Percentiles rank a stretch among this genome's conserved stretches.
Evolutionary conservation across 2,113 vertebrate species (phyloP).

Genomic region (Planiliza haematocheilus): DNA sequence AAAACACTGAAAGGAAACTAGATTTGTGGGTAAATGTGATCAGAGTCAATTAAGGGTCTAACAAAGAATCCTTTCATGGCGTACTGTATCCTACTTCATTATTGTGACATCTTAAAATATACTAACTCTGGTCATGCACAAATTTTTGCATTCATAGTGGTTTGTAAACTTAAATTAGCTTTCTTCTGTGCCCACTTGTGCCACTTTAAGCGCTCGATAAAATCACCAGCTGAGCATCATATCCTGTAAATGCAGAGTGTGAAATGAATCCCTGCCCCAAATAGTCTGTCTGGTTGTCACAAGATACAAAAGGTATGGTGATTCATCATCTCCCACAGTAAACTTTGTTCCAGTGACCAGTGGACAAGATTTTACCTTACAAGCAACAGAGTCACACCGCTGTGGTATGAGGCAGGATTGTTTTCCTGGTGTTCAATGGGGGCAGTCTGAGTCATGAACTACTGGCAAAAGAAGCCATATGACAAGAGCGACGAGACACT

Average conservation of each 20-base stretch:
- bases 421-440: neutral
- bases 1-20: too few species aligned
- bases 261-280: neutral
- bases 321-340: slow-evolving; percentile 2
- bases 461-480: slow-evolving; percentile 14
- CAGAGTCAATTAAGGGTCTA: too few species aligned
- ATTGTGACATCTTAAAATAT: slow-evolving; percentile 1
- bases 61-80: neutral
- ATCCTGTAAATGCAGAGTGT: neutral
- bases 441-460: slow-evolving; percentile 35
- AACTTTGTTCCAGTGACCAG: slow-evolving; percentile 12
- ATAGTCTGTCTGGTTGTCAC: neutral
- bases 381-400: slow-evolving; percentile 12
- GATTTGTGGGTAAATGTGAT: too few species aligned
- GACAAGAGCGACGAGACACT: slow-evolving; percentile 30
- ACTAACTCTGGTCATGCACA: neutral
- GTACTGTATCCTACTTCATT: neutral
- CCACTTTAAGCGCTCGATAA: slow-evolving; percentile 32
- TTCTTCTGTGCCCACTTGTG: neutral
- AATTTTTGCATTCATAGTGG: neutral
- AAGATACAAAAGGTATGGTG: neutral
- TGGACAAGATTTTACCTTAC: slow-evolving; percentile 19
- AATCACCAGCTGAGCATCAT: slow-evolving; percentile 28
- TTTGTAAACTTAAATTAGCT: neutral
- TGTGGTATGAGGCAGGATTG: slow-evolving; percentile 26